Evolutionary conservation across 2,888 invertebrate species (phyloP).

Genomic region (Podabrus alpinus): DNA sequence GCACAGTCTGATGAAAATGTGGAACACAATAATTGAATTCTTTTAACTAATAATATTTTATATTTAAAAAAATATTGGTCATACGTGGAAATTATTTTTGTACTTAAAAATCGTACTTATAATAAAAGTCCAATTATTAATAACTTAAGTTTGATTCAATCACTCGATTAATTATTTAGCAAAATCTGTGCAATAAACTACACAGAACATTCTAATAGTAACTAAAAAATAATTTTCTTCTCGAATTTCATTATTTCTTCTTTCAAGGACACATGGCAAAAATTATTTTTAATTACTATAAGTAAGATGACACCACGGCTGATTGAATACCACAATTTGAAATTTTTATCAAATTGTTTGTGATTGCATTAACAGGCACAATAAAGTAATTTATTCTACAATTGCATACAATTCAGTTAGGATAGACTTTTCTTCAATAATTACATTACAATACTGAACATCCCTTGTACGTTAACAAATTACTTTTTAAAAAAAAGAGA

Average conservation of each 20-base stretch:
- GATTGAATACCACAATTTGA: slow-evolving; percentile 45
- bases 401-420: slow-evolving; percentile 24
- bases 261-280: not conserved
- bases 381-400: slow-evolving; percentile 49
- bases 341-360: slow-evolving; percentile 44
- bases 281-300: not conserved
- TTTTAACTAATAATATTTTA: slow-evolving; percentile 22
- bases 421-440: slow-evolving; percentile 26
- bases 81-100: slow-evolving; percentile 38
- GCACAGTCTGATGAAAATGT: slow-evolving; percentile 38
- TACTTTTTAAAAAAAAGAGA: slow-evolving; percentile 1
- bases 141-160: slow-evolving; percentile 18
- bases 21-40: slow-evolving; percentile 22
- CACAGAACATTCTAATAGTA: not conserved
- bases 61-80: slow-evolving; percentile 42
- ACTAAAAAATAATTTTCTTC: not conserved
- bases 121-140: slow-evolving; percentile 21
- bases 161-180: slow-evolving; percentile 12
- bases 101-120: slow-evolving; percentile 35
- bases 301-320: slow-evolving; percentile 33
- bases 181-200: slow-evolving; percentile 6
- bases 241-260: not conserved
- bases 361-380: slow-evolving; percentile 53
- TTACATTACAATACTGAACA: slow-evolving; percentile 52
- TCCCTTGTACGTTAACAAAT: slow-evolving; percentile 1